Conservation (phyloP, 2,797 vertebrate genomes). For the Notolepis coatsorum region DNA sequence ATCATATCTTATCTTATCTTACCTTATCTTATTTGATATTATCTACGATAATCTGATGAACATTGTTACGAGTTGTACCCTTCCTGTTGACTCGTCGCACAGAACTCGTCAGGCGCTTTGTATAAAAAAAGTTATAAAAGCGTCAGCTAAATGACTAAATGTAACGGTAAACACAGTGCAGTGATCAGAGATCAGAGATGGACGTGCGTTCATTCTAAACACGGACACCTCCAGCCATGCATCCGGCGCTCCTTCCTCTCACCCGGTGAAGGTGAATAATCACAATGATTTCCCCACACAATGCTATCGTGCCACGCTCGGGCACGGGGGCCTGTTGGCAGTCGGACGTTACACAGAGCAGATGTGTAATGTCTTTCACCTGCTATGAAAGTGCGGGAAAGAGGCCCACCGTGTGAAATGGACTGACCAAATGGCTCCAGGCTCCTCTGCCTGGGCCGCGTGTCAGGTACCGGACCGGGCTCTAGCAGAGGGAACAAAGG, state of each 20-base stretch:
- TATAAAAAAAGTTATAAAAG: no score
- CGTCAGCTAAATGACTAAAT: no score
- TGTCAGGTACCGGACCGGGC: slow-evolving; percentile 66
- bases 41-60: no score
- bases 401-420: slow-evolving; percentile 67
- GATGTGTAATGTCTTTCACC: slow-evolving; percentile 74
- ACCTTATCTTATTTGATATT: no score
- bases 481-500: slow-evolving; percentile 50
- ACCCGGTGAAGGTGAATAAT: slow-evolving; percentile 28
- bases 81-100: no score
- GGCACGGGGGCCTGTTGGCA: slow-evolving; percentile 1
- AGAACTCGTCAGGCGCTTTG: no score
- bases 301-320: slow-evolving; percentile 4
- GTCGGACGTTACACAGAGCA: slow-evolving; percentile 49
- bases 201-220: no score
- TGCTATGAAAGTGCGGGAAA: slow-evolving; percentile 76
- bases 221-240: no score
- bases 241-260: slow-evolving; percentile 1
- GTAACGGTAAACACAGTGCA: no score
- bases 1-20: no score
- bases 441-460: slow-evolving; percentile 64
- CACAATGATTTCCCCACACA: slow-evolving; percentile 27
- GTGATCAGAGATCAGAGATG: no score
- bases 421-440: slow-evolving; percentile 71
- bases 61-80: no score